Conservation (phyloP, 2,113 vertebrate genomes). For the Poecilia latipinna region DNA sequence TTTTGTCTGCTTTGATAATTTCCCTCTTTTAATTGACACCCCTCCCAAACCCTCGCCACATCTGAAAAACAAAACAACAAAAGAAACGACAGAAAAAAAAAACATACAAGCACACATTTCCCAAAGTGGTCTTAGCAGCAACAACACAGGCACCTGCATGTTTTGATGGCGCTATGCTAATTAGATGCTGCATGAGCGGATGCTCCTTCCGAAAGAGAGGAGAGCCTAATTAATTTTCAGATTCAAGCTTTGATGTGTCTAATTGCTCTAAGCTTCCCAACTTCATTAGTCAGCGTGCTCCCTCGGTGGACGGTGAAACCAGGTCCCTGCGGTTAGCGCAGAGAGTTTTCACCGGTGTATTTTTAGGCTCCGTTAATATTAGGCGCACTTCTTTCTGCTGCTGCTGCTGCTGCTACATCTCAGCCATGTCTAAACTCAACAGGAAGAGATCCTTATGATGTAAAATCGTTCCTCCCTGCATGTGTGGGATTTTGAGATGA, state of each 20-base stretch:
- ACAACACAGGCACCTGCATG: slow-evolving; percentile 71
- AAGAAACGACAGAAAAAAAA: background rate
- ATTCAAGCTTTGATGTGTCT: slow-evolving; percentile 85
- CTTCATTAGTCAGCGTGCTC: slow-evolving; percentile 80
- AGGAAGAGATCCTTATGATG: slow-evolving; percentile 9
- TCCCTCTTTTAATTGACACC: slow-evolving; percentile 9
- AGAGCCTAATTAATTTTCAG: slow-evolving; percentile 85
- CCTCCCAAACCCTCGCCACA: background rate
- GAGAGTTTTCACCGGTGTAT: slow-evolving; percentile 72
- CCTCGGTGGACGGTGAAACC: slow-evolving; percentile 68
- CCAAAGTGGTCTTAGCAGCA: slow-evolving; percentile 43
- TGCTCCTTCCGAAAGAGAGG: slow-evolving; percentile 72
- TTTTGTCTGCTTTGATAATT: slow-evolving; percentile 24
- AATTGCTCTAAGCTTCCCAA: slow-evolving; percentile 83
- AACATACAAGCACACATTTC: slow-evolving; percentile 25
- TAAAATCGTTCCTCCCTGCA: slow-evolving; percentile 1
- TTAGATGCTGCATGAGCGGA: slow-evolving; percentile 75
- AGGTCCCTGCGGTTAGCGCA: slow-evolving; percentile 71
- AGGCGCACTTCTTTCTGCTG: slow-evolving; percentile 47
- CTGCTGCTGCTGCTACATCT: slow-evolving; percentile 29
- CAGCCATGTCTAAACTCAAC: slow-evolving; percentile 44
- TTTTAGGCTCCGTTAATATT: slow-evolving; percentile 76
- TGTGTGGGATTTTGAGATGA: background rate
- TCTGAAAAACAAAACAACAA: background rate
- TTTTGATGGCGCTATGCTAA: slow-evolving; percentile 80